phyloP scores from a whole-genome alignment of 2,888 invertebrate genomes.

The Hemicrepidius hirtus region DNA sequence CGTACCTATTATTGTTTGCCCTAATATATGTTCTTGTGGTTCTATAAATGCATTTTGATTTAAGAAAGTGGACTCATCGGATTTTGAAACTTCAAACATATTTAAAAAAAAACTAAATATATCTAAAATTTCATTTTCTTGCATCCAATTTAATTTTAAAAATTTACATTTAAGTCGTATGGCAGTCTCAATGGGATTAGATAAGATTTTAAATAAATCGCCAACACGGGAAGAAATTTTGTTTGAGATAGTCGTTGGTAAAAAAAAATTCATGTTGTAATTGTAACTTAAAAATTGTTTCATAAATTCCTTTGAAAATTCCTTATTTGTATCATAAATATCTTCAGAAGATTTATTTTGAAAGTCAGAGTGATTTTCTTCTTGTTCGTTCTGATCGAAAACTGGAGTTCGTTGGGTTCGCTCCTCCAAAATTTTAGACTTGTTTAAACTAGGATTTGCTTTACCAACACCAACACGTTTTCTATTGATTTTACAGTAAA shows the following conservation, averaged over 20 bases:
- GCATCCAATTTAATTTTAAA: background rate
- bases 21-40: background rate
- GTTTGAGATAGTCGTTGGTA: background rate
- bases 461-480: no score
- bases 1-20: background rate
- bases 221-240: background rate
- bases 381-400: background rate
- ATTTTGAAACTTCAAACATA: slow-evolving; percentile 1
- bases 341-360: background rate
- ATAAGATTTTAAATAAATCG: background rate
- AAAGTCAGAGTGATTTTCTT: background rate
- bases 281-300: slow-evolving; percentile 8
- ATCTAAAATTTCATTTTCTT: background rate
- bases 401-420: background rate
- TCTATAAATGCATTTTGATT: background rate
- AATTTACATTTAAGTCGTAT: background rate
- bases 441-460: no score
- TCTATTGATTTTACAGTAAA: background rate
- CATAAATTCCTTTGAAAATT: background rate
- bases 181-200: background rate
- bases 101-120: background rate
- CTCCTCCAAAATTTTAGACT: no score
- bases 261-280: background rate
- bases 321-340: background rate
- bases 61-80: background rate